Evolutionary conservation across 92 coral and sea anemone genomes (phyloP), one percentile per base, ranked within the genome.

Genomic region (Epizoanthus scotinus): DNA sequence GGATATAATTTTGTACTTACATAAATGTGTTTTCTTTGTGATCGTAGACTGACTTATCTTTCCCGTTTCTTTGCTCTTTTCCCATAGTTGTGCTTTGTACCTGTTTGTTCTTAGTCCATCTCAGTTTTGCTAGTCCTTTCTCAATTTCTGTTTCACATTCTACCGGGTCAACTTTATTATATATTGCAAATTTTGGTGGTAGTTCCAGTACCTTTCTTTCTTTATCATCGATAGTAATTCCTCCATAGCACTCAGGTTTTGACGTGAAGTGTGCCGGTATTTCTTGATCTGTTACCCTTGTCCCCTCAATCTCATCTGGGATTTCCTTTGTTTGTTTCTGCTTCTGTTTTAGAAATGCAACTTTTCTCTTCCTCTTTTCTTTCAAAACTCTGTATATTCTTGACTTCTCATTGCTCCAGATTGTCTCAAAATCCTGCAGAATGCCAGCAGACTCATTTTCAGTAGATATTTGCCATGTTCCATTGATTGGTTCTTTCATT

Each of bases 111-210:
- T 34, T 31, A 26, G 71, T 19, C 83, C 71, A 77, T 36, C 70
- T 20, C 0, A 78, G 14, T 47, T 78, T 78, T 19, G 71, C 60
- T 28, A 62, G 7, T 7, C 82, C 82, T 60, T 78, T 78, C 58
- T 78, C 82, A 0, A 78, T 78, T 4, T 61, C 28, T 12, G 70
- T 19, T n/a, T 78, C 70, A 14, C 71, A 78, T 2, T 63, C 71
- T 0, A 47, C 15, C 29, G 15, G 29, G 57, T 77, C 68, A 0
- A 77, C 53, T 49, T 58, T 44, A 36, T 47, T 27, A 34, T 72
- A 72, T 42, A 52, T 63, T 21, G 78, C 63, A 27, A 72, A 72
- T 22, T 72, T 72, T 31, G 78, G 78, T 14, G 78, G 78, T 53
- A 72, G 40, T n/a, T 61, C 52, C 28, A 52, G 15, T 19, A 72